Evolutionary conservation across 2,797 vertebrate genomes (phyloP), one percentile per base, ranked within the genome.

Genomic region (Sebastes paucispinis): DNA sequence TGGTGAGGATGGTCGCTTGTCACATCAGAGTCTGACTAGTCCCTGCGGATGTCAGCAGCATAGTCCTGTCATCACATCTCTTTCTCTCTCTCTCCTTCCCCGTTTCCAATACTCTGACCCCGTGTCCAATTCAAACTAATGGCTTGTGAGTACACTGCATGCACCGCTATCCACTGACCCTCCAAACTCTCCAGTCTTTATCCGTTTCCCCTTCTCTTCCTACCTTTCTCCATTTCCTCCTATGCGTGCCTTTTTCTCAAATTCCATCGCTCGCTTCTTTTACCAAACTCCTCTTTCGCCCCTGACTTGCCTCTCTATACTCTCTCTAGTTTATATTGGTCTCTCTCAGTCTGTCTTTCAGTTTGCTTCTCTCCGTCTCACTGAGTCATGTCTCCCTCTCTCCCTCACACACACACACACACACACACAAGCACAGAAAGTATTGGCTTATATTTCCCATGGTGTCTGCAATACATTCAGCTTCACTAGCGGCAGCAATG

Each of bases 391-490:
- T 71, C 24, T 39, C 57, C 13, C 39, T 43, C 68, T 39, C 60
- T 27, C 47, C 27, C 69, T 54, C 79, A 5, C 52, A 55, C 81
- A 50, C 79, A 75, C 79, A 75, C 80, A 32, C 36, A 39, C 36
- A 24, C 24, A 24, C 24, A 43, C 36, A 81, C 74, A 62, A 16
- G 72, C 69, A 71, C 63, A 76, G 32, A 80, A 78, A 83, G 82
- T 86, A 89, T 87, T 89, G 87, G 89, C 85, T 91, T 89, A 89
- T 91, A 93, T 93, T 93, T 94, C 92, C 93, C 91, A 83, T 88
- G 92, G 91, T 85, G 88, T 90, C 87, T 89, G 89, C 90, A 84
- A 87, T 90, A 82, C 91, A 91, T 91, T 92, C 89, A 80, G 91
- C 93, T 90, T 85, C 90, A 91, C 85, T 85, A 79, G 87, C 77